Evolutionary conservation across 2,797 vertebrate genomes (phyloP).

Genomic region (Myripristis murdjan): DNA sequence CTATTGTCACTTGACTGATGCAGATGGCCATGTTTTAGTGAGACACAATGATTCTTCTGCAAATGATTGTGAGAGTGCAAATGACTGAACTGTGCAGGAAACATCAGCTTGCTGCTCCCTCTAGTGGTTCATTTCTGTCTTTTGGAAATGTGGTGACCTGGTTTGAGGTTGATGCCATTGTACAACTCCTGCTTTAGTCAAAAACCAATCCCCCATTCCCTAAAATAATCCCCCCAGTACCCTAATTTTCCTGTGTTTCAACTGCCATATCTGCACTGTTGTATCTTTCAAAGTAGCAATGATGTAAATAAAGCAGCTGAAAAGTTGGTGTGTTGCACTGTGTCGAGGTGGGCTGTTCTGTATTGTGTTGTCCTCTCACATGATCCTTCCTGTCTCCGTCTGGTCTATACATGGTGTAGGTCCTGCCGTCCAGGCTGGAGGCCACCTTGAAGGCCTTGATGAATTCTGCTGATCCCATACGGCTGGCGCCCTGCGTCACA

Average conservation of each 20-base stretch:
- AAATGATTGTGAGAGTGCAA: not conserved
- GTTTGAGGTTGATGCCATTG: too few relatives aligned
- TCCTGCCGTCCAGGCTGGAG: conserved; percentile 89
- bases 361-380: conserved; percentile 69
- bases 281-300: too few relatives aligned
- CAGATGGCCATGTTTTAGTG: not conserved
- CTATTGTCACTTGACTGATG: not conserved
- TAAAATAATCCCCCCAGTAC: too few relatives aligned
- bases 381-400: conserved; percentile 78
- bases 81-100: not conserved
- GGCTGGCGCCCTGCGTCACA: conserved; percentile 93
- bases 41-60: too few relatives aligned
- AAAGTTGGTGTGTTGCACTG: not conserved
- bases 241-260: too few relatives aligned
- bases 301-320: too few relatives aligned
- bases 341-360: not conserved
- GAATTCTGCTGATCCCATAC: conserved; percentile 88
- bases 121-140: conserved; percentile 1
- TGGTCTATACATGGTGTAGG: conserved; percentile 82
- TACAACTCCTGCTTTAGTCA: too few relatives aligned
- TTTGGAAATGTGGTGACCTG: not conserved
- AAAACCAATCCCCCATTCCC: too few relatives aligned
- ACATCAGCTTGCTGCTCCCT: not conserved
- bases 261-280: too few relatives aligned
- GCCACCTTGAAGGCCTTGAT: conserved; percentile 93